phyloP scores from a whole-genome alignment of 2,797 vertebrate genomes.

The Cephalopachus bancanus region DNA sequence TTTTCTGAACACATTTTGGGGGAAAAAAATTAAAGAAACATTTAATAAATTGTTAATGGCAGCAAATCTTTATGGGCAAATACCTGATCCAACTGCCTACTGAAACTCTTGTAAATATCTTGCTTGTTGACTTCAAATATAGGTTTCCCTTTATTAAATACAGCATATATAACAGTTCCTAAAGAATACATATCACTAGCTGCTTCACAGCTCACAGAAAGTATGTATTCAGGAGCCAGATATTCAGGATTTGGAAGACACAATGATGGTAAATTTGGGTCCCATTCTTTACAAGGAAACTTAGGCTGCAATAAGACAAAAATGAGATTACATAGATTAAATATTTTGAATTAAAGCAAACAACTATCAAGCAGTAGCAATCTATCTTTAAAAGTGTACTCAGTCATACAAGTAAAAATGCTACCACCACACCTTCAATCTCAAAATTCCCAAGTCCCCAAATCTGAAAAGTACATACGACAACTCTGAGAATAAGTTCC shows the following conservation, averaged over 20 bases:
- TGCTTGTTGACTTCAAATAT: slow-evolving; percentile 98
- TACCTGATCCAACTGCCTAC: slow-evolving; percentile 98
- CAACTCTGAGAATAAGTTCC: slow-evolving; percentile 10
- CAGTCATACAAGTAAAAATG: slow-evolving; percentile 55
- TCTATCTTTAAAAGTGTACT: slow-evolving; percentile 32
- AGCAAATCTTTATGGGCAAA: slow-evolving; percentile 66
- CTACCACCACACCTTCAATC: slow-evolving; percentile 9
- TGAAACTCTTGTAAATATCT: slow-evolving; percentile 99
- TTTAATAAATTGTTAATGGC: slow-evolving; percentile 55
- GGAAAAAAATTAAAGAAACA: slow-evolving; percentile 45
- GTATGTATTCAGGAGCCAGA: slow-evolving; percentile 98
- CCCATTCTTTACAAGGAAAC: slow-evolving; percentile 98
- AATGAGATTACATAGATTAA: slow-evolving; percentile 48
- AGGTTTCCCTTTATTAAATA: slow-evolving; percentile 98
- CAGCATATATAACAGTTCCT: slow-evolving; percentile 95
- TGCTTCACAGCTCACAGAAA: slow-evolving; percentile 98
- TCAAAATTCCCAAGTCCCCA: slow-evolving; percentile 22
- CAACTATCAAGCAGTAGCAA: slow-evolving; percentile 20
- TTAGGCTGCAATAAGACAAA: slow-evolving; percentile 91
- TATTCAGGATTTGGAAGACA: slow-evolving; percentile 99
- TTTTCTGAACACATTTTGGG: slow-evolving; percentile 49
- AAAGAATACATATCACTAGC: slow-evolving; percentile 99
- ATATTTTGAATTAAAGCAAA: slow-evolving; percentile 68
- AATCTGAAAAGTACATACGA: slow-evolving; percentile 21
- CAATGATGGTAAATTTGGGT: slow-evolving; percentile 96